These are phyloP conservation scores for Lamprologus tigripictilis DNA, from an alignment of 2,113 vertebrate species.

Conservation along the genomic window DNA sequence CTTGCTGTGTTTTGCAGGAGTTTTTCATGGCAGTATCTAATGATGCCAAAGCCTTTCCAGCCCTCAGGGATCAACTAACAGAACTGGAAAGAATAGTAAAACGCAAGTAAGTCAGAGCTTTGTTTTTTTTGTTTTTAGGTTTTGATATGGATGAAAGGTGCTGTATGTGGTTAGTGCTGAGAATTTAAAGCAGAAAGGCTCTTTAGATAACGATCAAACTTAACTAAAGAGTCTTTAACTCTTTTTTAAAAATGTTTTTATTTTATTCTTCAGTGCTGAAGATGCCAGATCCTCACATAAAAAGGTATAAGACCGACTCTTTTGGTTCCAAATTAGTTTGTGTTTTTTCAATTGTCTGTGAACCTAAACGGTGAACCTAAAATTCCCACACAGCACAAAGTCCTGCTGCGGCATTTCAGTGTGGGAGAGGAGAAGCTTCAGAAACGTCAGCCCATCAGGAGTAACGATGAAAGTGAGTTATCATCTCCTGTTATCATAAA, in stretches of 20 bases:
- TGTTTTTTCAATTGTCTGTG: not conserved
- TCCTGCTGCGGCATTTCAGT: constrained; percentile 90
- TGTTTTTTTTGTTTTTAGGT: not conserved
- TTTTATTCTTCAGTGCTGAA: constrained; percentile 75
- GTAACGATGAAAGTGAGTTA: constrained; percentile 86
- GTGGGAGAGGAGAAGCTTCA: constrained; percentile 86
- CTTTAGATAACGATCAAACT: not conserved
- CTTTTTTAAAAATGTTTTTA: not conserved
- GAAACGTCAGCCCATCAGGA: constrained; percentile 86
- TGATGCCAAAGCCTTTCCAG: constrained; percentile 80
- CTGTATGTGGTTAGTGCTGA: not conserved
- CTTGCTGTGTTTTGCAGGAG: constrained; percentile 71
- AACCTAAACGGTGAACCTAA: not conserved
- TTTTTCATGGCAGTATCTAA: constrained; percentile 87
- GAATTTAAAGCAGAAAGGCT: not conserved
- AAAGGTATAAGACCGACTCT: constrained; percentile 70
- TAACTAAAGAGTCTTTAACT: not conserved
- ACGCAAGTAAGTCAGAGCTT: constrained; percentile 76
- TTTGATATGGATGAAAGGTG: not conserved
- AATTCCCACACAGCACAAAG: constrained; percentile 80
- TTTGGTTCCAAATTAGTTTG: not conserved
- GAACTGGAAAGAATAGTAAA: constrained; percentile 87
- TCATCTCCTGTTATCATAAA: not conserved
- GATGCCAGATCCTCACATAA: constrained; percentile 82
- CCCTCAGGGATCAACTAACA: constrained; percentile 85